Base-by-base conservation (phyloP, 2,113 vertebrate genomes). In the Ranitomeya variabilis region DNA sequence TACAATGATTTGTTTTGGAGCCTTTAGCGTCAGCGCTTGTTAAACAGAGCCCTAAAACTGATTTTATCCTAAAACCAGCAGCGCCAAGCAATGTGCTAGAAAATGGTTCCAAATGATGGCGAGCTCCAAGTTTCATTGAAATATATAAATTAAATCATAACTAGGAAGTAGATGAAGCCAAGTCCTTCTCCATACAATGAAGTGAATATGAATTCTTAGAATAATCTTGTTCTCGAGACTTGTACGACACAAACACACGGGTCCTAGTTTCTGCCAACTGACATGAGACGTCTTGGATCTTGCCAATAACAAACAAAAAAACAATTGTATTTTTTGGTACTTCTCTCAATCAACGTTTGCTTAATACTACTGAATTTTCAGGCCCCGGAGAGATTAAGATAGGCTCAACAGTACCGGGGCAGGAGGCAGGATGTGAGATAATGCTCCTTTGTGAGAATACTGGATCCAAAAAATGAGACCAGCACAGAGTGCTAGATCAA, bases 41-140 rank as follows among this genome's bases (percentile, higher is more conserved):
- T 78, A 86, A 57, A 85, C 19, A 74, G 73, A 76, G 59, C 60
- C 55, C 57, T 45, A 23, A 81, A 81, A 45, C 62, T 83, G 81
- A 69, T 62, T 51, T n/a, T 67, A 62, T 83, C 81, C 62, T 64
- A 83, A 83, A 45, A 83, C 67, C 60, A 5, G 4, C 71, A 45
- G 54, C 12, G 73, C 85, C 85, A 86, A 86, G 85, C 85, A 78
- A 86, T 52, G 85, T 86, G 85, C 71, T 86, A 60, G 73, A 64
- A 86, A 59, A 66, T 86, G 85, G 85, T 45, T 86, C 37, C 23
- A 60, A 76, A 76, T 51, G 73, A 37, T 15, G 76, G 73, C 73
- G 37, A 86, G 73, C 11, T 37, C 57, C 85, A 14, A 77, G 31
- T 19, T 77, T 37, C 78, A 59, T 86, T 57, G 21, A 76, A 86